Conservation (phyloP, 2,888 invertebrate species). For the Chouioia cunea region DNA sequence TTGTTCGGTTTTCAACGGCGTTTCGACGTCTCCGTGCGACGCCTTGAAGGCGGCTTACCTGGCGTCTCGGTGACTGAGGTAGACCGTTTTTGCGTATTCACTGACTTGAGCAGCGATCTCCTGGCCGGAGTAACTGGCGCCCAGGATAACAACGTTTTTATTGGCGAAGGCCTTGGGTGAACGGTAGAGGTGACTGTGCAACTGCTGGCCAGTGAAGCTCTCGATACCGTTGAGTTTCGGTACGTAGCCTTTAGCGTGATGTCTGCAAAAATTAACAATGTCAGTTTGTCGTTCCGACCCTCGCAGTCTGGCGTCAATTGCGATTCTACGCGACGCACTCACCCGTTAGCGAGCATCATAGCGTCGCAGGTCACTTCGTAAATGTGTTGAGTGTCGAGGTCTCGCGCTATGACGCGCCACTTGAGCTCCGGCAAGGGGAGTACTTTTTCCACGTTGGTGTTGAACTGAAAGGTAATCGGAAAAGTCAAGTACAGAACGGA, state of each 20-base stretch:
- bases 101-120: conserved; percentile 80
- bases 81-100: conserved; percentile 69
- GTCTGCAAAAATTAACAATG: conserved; percentile 50
- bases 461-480: conserved; percentile 65
- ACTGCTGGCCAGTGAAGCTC: conserved; percentile 72
- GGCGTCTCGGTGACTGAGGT: conserved; percentile 69
- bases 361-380: conserved; percentile 72
- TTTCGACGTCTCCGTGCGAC: too few relatives aligned
- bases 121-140: conserved; percentile 81
- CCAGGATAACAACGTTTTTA: conserved; percentile 76
- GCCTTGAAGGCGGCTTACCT: too few relatives aligned
- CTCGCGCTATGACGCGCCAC: conserved; percentile 71
- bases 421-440: conserved; percentile 53
- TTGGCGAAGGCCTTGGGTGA: conserved; percentile 73
- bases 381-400: conserved; percentile 62
- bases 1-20: too few relatives aligned
- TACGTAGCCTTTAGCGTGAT: conserved; percentile 69
- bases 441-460: conserved; percentile 70
- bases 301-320: background rate
- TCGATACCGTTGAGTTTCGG: conserved; percentile 70
- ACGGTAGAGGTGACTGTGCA: conserved; percentile 83
- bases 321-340: too few relatives aligned
- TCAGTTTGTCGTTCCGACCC: too few relatives aligned
- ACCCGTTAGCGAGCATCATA: conserved; percentile 79
- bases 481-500: background rate